phyloP scores from a whole-genome alignment of 2,113 vertebrate genomes.

The Syngnathus typhle region DNA sequence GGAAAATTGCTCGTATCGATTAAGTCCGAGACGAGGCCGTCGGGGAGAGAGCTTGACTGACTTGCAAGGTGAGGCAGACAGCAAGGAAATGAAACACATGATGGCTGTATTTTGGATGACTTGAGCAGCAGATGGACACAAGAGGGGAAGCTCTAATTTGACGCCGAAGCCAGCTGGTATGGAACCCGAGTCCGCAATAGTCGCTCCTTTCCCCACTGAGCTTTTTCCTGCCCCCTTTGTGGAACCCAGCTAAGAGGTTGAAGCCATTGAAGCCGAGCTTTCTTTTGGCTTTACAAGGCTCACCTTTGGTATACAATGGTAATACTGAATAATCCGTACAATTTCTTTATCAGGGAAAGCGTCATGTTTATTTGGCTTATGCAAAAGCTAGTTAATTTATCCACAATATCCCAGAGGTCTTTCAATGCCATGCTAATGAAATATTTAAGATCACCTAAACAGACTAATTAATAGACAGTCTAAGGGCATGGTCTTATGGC shows the following conservation, averaged over 20 bases:
- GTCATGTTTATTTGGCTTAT: constrained; percentile 19
- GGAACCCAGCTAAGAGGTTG: constrained; percentile 47
- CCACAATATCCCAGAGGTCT: constrained; percentile 34
- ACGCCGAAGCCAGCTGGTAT: constrained; percentile 54
- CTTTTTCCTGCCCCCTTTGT: constrained; percentile 11
- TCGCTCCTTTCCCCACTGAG: constrained; percentile 52
- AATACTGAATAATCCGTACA: constrained; percentile 33
- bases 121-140: constrained; percentile 55
- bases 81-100: constrained; percentile 61
- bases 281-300: constrained; percentile 35
- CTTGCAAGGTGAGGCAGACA: constrained; percentile 42
- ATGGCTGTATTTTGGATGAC: constrained; percentile 56
- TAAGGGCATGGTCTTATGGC: constrained; percentile 43
- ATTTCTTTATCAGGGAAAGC: constrained; percentile 21
- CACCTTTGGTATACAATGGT: constrained; percentile 49
- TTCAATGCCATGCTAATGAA: constrained; percentile 56
- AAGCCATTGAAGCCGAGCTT: constrained; percentile 42
- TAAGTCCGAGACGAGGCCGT: constrained; percentile 5
- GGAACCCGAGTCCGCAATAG: constrained; percentile 27
- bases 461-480: constrained; percentile 57
- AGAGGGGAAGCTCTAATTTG: constrained; percentile 56
- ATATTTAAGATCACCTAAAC: constrained; percentile 56
- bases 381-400: constrained; percentile 23
- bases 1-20: background rate
- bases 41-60: constrained; percentile 32